Evolutionary conservation across 2,113 vertebrate species (phyloP).

Genomic region (Circaetus gallicus): DNA sequence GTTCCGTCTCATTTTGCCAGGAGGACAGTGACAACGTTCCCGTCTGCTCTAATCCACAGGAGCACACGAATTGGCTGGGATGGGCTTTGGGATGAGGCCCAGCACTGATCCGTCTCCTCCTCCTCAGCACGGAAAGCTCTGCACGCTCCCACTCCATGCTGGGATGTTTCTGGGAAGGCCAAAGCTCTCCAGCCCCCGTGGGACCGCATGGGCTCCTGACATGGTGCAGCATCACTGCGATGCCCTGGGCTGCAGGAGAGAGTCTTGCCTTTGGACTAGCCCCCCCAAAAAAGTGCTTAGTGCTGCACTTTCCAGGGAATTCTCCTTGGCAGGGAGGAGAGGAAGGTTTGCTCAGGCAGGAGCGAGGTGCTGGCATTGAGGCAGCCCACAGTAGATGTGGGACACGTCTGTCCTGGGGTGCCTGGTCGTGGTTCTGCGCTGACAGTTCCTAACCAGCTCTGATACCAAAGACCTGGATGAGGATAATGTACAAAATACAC

Average conservation of each 20-base stretch:
- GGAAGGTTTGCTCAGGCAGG: neutral
- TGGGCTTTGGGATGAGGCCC: neutral
- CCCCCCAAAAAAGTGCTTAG: neutral
- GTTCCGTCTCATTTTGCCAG: neutral
- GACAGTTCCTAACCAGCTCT: neutral
- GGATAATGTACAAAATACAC: neutral
- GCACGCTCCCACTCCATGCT: accelerated
- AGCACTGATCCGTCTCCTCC: neutral
- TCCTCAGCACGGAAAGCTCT: neutral
- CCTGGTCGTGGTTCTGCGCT: neutral
- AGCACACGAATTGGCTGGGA: neutral
- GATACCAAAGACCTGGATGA: neutral
- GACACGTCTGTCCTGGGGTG: neutral
- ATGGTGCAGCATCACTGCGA: neutral
- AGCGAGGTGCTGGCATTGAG: neutral
- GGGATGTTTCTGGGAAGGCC: neutral
- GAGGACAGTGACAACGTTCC: neutral
- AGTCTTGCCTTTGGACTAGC: neutral
- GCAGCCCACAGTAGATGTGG: neutral
- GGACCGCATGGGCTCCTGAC: accelerated
- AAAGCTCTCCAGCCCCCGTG: neutral
- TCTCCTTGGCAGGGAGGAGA: neutral
- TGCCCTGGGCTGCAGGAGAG: neutral
- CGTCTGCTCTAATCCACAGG: neutral
- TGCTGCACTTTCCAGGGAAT: neutral